Percentiles rank a stretch among this genome's conserved stretches.
Conservation (phyloP, 2,888 invertebrate species). For the Fragum whitleyi region DNA sequence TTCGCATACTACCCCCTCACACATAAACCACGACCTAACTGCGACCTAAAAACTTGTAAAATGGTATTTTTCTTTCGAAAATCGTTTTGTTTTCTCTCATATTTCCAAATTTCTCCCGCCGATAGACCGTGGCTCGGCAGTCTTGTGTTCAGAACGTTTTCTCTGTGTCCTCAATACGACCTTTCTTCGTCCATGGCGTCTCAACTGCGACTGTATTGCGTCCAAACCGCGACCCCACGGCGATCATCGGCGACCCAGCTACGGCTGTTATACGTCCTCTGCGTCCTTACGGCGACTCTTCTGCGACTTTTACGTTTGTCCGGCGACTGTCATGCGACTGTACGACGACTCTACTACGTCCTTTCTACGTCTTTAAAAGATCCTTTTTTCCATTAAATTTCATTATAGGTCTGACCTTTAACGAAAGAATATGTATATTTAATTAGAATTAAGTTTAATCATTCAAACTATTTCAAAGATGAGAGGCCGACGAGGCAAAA, state of each 20-base stretch:
- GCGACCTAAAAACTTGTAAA: background rate
- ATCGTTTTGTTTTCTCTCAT: background rate
- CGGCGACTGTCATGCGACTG: no score
- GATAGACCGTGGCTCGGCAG: background rate
- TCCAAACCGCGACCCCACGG: background rate
- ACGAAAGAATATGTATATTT: no score
- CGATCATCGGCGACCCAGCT: no score
- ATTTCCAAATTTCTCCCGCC: no score
- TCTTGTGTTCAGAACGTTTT: background rate
- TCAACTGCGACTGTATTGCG: background rate
- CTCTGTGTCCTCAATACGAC: background rate
- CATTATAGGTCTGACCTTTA: background rate
- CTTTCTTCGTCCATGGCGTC: background rate
- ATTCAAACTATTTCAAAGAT: background rate
- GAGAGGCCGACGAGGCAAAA: no score
- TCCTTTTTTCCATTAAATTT: no score
- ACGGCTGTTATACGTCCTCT: background rate
- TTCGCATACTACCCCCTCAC: no score
- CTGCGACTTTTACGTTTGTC: no score
- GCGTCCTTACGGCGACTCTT: background rate
- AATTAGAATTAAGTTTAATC: conserved; percentile 30
- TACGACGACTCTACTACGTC: no score
- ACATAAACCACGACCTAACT: background rate
- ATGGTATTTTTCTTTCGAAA: background rate
- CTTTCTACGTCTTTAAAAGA: no score